Evolutionary conservation across 2,888 invertebrate species (phyloP).

Genomic region (Agrochola circellaris): DNA sequence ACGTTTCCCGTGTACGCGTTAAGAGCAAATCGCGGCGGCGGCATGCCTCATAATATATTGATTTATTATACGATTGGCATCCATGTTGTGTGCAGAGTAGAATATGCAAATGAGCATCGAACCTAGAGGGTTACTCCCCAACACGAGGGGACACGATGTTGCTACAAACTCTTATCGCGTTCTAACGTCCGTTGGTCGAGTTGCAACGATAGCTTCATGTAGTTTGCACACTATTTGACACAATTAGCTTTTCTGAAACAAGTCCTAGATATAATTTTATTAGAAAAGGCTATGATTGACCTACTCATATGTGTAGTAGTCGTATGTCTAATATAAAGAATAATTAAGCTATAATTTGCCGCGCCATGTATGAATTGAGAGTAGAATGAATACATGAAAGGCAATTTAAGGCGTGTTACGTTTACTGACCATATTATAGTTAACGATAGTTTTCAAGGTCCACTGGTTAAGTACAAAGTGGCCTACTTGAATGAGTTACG

Average conservation of each 20-base stretch:
- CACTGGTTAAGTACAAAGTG: slow-evolving; percentile 36
- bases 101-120: slow-evolving; percentile 49
- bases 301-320: neutral
- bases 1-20: slow-evolving; percentile 42
- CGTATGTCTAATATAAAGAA: neutral
- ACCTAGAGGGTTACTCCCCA: slow-evolving; percentile 33
- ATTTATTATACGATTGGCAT: slow-evolving; percentile 48
- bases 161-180: slow-evolving; percentile 37
- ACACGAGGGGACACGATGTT: slow-evolving; percentile 33
- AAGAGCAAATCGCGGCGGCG: slow-evolving; percentile 45
- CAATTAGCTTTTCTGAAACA: slow-evolving; percentile 4
- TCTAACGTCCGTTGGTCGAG: slow-evolving; percentile 20
- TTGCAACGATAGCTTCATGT: slow-evolving; percentile 23
- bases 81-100: slow-evolving; percentile 41
- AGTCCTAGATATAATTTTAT: neutral
- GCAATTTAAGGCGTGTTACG: slow-evolving; percentile 37
- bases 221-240: slow-evolving; percentile 7
- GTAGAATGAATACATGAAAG: slow-evolving; percentile 19
- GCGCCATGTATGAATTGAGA: slow-evolving; percentile 11
- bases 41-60: slow-evolving; percentile 50
- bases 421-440: slow-evolving; percentile 25
- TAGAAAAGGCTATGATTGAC: neutral
- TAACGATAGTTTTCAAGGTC: slow-evolving; percentile 50
- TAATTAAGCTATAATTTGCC: slow-evolving; percentile 17
- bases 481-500: slow-evolving; percentile 61